phyloP scores from a whole-genome alignment of 2,888 invertebrate genomes.

The Ectemnius lituratus region DNA sequence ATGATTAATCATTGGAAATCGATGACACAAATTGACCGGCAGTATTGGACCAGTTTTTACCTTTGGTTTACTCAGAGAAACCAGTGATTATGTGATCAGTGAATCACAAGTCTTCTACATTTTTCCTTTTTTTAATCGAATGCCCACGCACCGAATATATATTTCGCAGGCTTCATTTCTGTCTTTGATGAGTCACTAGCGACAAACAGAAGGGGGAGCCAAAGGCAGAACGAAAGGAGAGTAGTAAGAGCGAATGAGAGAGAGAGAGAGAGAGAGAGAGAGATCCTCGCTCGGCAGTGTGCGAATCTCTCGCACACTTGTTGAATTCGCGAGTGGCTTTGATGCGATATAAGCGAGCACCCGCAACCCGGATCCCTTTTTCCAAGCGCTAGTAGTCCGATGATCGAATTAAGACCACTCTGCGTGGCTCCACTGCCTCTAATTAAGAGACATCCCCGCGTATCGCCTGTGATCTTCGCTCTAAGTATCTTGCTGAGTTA shows the following conservation, averaged over 20 bases:
- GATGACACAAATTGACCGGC: too few species aligned
- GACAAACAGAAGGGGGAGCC: constrained; percentile 4
- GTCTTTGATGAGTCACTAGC: constrained; percentile 33
- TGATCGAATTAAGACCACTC: too few species aligned
- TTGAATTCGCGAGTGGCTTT: constrained; percentile 32
- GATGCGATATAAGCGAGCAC: constrained; percentile 12
- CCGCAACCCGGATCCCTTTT: not conserved
- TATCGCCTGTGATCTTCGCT: too few species aligned
- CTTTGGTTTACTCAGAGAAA: too few species aligned
- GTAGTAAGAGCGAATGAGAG: not conserved
- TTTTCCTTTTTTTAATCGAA: constrained; percentile 29
- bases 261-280: too few species aligned
- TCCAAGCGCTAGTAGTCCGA: not conserved
- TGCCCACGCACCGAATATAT: constrained; percentile 35
- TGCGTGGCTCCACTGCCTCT: too few species aligned
- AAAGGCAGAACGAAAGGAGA: constrained; percentile 9
- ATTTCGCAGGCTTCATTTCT: constrained; percentile 25
- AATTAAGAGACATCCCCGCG: too few species aligned
- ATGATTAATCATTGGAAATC: too few species aligned
- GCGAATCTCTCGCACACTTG: constrained; percentile 32
- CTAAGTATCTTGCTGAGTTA: too few species aligned
- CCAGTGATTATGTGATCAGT: constrained; percentile 29
- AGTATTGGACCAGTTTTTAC: too few species aligned
- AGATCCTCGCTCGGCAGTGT: too few species aligned
- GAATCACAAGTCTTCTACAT: constrained; percentile 40